These are phyloP conservation scores for Agrenia bidenticulata DNA, from an alignment of 2,888 invertebrate species.

Conservation along the genomic window DNA sequence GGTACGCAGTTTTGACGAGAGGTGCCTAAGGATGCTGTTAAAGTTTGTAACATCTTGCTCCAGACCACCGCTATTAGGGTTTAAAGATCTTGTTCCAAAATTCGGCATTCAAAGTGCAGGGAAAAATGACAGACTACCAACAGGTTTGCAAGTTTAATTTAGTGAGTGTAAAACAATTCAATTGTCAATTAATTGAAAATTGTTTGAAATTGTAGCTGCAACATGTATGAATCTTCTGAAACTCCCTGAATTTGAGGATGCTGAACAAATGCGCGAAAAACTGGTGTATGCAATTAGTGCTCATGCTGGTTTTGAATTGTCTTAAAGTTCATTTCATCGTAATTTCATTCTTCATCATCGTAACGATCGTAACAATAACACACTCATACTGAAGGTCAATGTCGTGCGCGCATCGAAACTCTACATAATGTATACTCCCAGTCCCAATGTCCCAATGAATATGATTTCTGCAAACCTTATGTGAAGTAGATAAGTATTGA, in stretches of 20 bases:
- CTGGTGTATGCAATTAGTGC: conserved; percentile 91
- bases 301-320: conserved; percentile 91
- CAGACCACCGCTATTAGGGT: conserved; percentile 91
- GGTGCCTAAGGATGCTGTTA: conserved; percentile 79
- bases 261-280: conserved; percentile 75
- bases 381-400: too few species aligned
- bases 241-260: conserved; percentile 83
- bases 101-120: conserved; percentile 96
- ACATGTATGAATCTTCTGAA: conserved; percentile 98
- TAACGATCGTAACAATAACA: too few species aligned
- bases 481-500: too few species aligned
- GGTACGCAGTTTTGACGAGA: conserved; percentile 76
- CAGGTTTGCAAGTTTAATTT: conserved; percentile 56
- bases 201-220: conserved; percentile 70
- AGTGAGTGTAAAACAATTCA: background rate
- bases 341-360: too few species aligned
- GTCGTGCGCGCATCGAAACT: too few species aligned
- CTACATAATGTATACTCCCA: too few species aligned
- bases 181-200: background rate
- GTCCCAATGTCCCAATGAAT: too few species aligned
- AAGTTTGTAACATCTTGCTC: conserved; percentile 99
- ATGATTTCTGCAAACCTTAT: too few species aligned
- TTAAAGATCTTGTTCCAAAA: conserved; percentile 77
- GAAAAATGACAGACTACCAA: conserved; percentile 84
- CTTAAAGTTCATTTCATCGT: conserved; percentile 24